Conservation (phyloP, 2,113 vertebrate genomes). For the Puffinus mauretanicus region DNA sequence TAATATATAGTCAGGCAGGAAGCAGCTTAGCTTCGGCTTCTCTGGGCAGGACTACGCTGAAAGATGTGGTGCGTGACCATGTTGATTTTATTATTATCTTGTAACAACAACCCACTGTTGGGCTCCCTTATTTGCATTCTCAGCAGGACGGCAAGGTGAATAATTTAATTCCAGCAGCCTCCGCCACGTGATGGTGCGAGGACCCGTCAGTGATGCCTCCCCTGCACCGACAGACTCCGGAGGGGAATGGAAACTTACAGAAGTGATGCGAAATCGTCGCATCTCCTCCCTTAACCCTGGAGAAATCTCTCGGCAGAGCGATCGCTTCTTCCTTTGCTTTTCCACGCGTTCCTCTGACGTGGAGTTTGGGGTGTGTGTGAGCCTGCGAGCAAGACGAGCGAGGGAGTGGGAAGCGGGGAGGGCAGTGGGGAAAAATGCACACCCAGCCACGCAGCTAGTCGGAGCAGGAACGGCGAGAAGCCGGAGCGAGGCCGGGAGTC, state of each 20-base stretch:
- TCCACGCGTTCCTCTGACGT: slow-evolving; percentile 79
- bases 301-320: slow-evolving; percentile 14
- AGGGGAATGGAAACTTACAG: slow-evolving; percentile 51
- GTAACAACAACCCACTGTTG: background rate
- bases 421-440: background rate
- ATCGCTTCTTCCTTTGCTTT: slow-evolving; percentile 70
- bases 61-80: background rate
- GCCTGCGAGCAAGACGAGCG: slow-evolving; percentile 12
- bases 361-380: slow-evolving; percentile 59
- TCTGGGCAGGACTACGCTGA: background rate
- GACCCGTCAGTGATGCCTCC: background rate
- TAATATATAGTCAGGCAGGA: background rate
- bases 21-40: background rate
- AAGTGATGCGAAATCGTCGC: background rate
- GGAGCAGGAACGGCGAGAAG: slow-evolving; percentile 59
- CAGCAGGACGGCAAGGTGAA: slow-evolving; percentile 42
- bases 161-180: slow-evolving; percentile 52
- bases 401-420: slow-evolving; percentile 46
- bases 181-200: background rate
- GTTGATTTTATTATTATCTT: slow-evolving; percentile 20
- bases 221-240: background rate
- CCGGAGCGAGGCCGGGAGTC: slow-evolving; percentile 53
- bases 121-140: slow-evolving; percentile 56
- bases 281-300: slow-evolving; percentile 53
- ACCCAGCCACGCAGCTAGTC: slow-evolving; percentile 55